Base-by-base conservation (phyloP, 1,140 invertebrate species). In the Ceratina japonica region DNA sequence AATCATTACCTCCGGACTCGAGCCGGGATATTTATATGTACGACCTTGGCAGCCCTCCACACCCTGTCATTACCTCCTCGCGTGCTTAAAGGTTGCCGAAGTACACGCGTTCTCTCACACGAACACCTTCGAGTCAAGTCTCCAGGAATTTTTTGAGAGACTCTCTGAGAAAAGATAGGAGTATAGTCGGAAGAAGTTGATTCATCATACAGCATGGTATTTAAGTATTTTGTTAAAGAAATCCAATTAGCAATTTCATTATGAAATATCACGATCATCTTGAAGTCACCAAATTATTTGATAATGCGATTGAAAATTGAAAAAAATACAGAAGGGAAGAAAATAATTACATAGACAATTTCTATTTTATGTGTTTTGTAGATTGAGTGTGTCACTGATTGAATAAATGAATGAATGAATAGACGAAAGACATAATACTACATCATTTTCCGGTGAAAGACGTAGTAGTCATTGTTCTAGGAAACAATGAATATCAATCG, bases 61-160 rank as follows among this genome's bases (percentile, higher is more conserved):
- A 89, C 87, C 89, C 90, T 89, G 86, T 91, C 79, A 91, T 91
- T 91, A 91, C 56, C 68, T 54, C 72, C 54, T n/a, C 58, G 72
- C 44, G 49, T 59, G 73, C 64, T 75, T 27, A 27, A 74, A 84
- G 56, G 62, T 72, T 85, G 70, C 80, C 68, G 69, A 85, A 31
- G 4, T 73, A 70, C 52, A 65, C 69, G 77, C 31, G 27, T 52
- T 70, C 31, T 18, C 22, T 12, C 24, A 37, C 64, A 12, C 37
- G 37, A n/a, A 18, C 3, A 7, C 49, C 18, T 44, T 4, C 3
- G 62, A 22, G 51, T 24, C 51, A 24, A 18, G 37, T 0, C 31
- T 52, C 22, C 12, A 20, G 31, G 12, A 37, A 71, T 54, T 49
- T 49, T 52, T n/a, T 3, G 3, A 4, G 15, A 13, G 27, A 13